phyloP scores from a whole-genome alignment of 2,888 invertebrate species.

The Diarsia mendica region DNA sequence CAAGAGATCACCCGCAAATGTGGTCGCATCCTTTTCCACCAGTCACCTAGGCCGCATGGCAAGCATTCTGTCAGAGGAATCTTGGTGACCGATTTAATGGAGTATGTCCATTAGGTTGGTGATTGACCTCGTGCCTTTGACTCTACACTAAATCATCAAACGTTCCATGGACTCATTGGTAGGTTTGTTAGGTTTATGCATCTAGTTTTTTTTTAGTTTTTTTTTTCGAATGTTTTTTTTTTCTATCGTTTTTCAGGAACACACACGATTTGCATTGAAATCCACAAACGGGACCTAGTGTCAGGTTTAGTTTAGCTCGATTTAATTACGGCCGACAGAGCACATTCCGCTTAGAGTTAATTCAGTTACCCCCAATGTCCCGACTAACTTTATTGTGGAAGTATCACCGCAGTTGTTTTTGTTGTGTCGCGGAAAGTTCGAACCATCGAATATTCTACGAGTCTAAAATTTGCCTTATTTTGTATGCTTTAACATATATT shows the following conservation, averaged over 20 bases:
- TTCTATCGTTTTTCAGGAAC: neutral
- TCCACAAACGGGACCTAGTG: too few species aligned
- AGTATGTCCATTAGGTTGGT: too few species aligned
- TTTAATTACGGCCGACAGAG: neutral
- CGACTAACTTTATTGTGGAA: neutral
- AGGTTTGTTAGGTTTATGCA: too few species aligned
- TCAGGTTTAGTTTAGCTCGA: neutral
- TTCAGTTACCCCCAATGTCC: neutral
- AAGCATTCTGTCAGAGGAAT: too few species aligned
- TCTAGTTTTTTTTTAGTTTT: too few species aligned
- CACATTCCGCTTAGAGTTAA: neutral
- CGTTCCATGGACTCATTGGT: too few species aligned
- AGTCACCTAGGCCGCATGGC: too few species aligned
- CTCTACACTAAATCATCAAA: too few species aligned
- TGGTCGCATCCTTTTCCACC: too few species aligned
- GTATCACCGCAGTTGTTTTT: neutral
- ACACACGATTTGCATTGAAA: neutral
- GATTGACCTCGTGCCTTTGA: too few species aligned
- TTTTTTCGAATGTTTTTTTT: neutral
- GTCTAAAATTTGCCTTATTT: conserved; percentile 10
- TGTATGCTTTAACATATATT: neutral
- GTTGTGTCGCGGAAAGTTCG: neutral
- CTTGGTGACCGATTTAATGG: too few species aligned
- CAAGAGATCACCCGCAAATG: too few species aligned
- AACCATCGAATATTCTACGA: neutral